These are phyloP conservation scores for Atopsyche davidsoni DNA, from an alignment of 1,140 invertebrate species.

Conservation along the genomic window DNA sequence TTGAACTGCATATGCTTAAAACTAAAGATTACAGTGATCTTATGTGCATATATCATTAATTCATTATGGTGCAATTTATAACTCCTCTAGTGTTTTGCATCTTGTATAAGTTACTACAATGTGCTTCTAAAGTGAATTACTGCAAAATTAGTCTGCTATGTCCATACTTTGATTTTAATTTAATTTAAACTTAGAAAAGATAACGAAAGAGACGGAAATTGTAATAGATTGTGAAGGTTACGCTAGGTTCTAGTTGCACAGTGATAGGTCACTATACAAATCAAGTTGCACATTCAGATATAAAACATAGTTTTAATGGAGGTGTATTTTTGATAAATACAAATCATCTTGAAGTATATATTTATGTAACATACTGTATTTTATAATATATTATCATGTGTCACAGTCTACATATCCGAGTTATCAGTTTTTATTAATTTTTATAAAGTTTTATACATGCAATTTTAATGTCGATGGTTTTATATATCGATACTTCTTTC, in stretches of 20 bases:
- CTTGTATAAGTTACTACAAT: neutral
- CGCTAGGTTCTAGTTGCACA: conserved; percentile 11
- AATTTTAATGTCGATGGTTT: conserved; percentile 22
- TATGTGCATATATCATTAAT: conserved; percentile 14
- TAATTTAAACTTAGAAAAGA: too few relatives aligned
- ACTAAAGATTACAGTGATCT: too few relatives aligned
- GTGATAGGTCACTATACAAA: conserved; percentile 20
- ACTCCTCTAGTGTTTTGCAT: neutral
- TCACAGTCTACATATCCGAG: conserved; percentile 29
- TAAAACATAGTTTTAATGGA: conserved; percentile 25
- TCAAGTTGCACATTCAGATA: conserved; percentile 24
- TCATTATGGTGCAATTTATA: conserved; percentile 18
- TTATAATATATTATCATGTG: conserved; percentile 25
- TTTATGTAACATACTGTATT: conserved; percentile 28
- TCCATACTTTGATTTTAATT: too few relatives aligned
- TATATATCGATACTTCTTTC: conserved; percentile 25
- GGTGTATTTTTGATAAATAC: conserved; percentile 31
- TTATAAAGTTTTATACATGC: conserved; percentile 26
- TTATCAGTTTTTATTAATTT: conserved; percentile 26
- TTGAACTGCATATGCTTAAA: too few relatives aligned
- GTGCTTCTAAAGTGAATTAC: conserved; percentile 6
- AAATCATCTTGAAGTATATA: conserved; percentile 23
- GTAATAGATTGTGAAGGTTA: too few relatives aligned
- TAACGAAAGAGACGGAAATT: conserved; percentile 4
- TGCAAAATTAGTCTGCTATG: too few relatives aligned